phyloP scores from a whole-genome alignment of 1,140 invertebrate genomes.

The Ctenoplectra terminalis region DNA sequence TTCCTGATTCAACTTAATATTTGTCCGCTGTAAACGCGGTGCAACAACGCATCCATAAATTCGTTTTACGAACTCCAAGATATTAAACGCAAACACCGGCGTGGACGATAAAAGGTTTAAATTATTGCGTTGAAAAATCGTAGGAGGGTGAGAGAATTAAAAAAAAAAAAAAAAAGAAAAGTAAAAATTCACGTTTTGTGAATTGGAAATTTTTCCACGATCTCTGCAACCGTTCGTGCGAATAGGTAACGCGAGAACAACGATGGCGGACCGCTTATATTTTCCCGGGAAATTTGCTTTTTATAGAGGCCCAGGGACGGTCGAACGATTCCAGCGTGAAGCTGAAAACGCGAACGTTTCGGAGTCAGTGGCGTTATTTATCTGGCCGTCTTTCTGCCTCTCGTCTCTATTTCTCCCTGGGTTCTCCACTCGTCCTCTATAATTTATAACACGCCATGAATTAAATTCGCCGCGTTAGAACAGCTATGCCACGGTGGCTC shows the following conservation, averaged over 20 bases:
- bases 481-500: not conserved
- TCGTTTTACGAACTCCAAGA: not conserved
- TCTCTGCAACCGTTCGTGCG: not conserved
- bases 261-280: not conserved
- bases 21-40: not conserved
- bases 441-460: constrained; percentile 27
- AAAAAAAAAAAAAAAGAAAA: no score
- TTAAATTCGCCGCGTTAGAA: constrained; percentile 14
- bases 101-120: not conserved
- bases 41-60: not conserved
- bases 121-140: not conserved
- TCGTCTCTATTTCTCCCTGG: constrained; percentile 1
- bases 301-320: not conserved
- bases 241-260: not conserved
- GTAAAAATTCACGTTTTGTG: no score
- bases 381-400: not conserved
- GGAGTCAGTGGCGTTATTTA: not conserved
- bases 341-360: not conserved
- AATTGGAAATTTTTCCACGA: not conserved
- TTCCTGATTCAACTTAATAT: not conserved
- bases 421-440: no score
- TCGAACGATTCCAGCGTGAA: not conserved
- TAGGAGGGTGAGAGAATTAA: no score
- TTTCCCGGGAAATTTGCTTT: constrained; percentile 22
- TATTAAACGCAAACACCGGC: not conserved